Percentiles rank a stretch among this genome's conserved stretches.
These are phyloP conservation scores for Lucifuga dentata DNA, from an alignment of 2,113 vertebrate genomes.

Conservation along the genomic window DNA sequence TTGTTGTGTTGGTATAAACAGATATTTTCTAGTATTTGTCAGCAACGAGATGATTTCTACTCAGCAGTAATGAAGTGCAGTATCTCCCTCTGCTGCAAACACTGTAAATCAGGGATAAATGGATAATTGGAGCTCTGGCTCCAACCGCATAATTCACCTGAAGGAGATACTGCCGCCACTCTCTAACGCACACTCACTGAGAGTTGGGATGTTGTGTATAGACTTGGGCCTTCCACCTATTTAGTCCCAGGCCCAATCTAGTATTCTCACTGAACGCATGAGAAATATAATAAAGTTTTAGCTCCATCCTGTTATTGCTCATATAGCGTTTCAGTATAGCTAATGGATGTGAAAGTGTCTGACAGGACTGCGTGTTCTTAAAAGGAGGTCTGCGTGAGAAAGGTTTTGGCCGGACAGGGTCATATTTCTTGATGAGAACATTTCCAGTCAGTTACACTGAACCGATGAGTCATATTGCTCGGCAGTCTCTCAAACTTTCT, in stretches of 20 bases:
- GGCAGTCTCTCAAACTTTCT: constrained; percentile 11
- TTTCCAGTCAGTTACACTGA: constrained; percentile 34
- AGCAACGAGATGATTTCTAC: too few species aligned
- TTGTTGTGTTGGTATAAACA: constrained; percentile 11
- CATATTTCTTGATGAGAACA: constrained; percentile 47
- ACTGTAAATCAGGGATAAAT: constrained; percentile 19
- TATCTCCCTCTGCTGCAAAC: constrained; percentile 41
- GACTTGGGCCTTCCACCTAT: constrained; percentile 62
- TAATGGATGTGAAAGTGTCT: constrained; percentile 29
- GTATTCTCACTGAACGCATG: not conserved
- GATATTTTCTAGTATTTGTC: constrained; percentile 16
- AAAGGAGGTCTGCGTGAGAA: constrained; percentile 16
- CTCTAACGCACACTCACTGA: constrained; percentile 35
- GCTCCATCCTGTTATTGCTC: constrained; percentile 17
- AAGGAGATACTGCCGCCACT: constrained; percentile 62
- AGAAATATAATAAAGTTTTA: constrained; percentile 44
- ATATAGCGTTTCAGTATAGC: constrained; percentile 29
- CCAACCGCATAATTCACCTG: not conserved
- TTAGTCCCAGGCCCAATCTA: constrained; percentile 46
- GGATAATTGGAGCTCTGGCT: constrained; percentile 3
- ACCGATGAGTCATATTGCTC: constrained; percentile 56
- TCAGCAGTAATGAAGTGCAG: constrained; percentile 61
- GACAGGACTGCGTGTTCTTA: constrained; percentile 17
- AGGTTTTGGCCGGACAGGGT: constrained; percentile 13
- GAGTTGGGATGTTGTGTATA: constrained; percentile 18